Evolutionary conservation across 2,888 invertebrate species (phyloP).

Genomic region (Trichogramma evanescens): DNA sequence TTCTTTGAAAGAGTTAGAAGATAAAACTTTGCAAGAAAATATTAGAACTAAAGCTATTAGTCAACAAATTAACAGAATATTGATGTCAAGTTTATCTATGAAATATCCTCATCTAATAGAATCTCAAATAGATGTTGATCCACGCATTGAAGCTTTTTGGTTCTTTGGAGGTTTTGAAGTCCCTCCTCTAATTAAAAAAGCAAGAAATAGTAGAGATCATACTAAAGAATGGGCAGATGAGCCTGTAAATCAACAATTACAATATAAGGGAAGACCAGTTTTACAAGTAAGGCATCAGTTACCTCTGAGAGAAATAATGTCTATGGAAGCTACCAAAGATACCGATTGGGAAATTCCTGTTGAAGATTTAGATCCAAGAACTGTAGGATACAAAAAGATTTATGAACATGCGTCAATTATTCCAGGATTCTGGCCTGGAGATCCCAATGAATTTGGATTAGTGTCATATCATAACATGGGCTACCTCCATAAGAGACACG

Average conservation of each 20-base stretch:
- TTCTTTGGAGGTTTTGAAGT: too few species aligned
- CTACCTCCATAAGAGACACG: slow-evolving; percentile 51
- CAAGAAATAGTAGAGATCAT: too few species aligned
- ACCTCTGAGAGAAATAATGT: slow-evolving; percentile 63
- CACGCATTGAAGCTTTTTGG: too few species aligned
- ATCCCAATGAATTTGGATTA: slow-evolving; percentile 67
- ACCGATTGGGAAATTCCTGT: slow-evolving; percentile 54
- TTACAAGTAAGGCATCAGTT: slow-evolving; percentile 35
- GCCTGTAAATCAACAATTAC: slow-evolving; percentile 7
- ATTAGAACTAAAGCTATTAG: slow-evolving; percentile 51
- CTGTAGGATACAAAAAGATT: slow-evolving; percentile 54
- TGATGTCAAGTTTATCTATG: slow-evolving; percentile 56
- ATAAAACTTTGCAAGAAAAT: slow-evolving; percentile 44
- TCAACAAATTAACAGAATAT: slow-evolving; percentile 63
- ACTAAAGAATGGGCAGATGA: slow-evolving; percentile 49
- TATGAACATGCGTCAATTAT: slow-evolving; percentile 64
- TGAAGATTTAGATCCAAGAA: slow-evolving; percentile 57
- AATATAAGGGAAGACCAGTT: too few species aligned
- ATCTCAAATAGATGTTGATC: slow-evolving; percentile 44
- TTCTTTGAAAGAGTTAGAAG: slow-evolving; percentile 15
- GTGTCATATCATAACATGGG: slow-evolving; percentile 67
- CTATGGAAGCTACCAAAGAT: slow-evolving; percentile 54
- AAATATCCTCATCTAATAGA: slow-evolving; percentile 58
- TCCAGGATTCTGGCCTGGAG: slow-evolving; percentile 84
- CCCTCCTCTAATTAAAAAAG: too few species aligned